Conservation (phyloP, 2,113 vertebrate genomes). For the Salminus brasiliensis region DNA sequence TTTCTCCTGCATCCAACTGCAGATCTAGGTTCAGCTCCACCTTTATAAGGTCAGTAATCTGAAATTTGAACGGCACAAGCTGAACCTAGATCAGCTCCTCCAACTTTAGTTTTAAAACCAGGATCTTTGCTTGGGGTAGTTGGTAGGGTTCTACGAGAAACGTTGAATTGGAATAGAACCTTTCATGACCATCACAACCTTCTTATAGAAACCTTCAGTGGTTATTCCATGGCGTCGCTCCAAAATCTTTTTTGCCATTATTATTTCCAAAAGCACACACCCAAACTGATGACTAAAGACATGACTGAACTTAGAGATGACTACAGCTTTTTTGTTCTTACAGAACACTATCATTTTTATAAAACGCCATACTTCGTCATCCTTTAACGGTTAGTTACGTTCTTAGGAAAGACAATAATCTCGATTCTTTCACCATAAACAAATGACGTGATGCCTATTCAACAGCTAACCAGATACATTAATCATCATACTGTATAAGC, state of each 20-base stretch:
- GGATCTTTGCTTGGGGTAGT: too few relatives aligned
- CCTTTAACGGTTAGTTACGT: background rate
- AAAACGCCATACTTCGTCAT: background rate
- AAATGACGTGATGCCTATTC: background rate
- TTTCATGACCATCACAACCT: background rate
- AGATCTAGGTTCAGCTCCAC: constrained; percentile 21
- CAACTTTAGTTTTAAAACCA: too few relatives aligned
- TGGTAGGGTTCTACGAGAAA: background rate
- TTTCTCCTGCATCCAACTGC: constrained; percentile 23
- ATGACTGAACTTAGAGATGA: too few relatives aligned
- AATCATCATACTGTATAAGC: background rate
- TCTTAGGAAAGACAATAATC: background rate
- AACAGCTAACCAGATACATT: background rate
- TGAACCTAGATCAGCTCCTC: background rate
- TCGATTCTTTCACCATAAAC: background rate
- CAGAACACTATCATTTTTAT: background rate
- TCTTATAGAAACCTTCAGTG: background rate
- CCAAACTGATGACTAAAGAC: background rate
- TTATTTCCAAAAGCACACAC: background rate
- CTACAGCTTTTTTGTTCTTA: background rate
- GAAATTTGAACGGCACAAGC: background rate
- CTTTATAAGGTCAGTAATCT: background rate
- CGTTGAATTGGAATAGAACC: background rate
- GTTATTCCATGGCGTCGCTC: background rate
- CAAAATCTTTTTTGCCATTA: background rate